These are phyloP conservation scores for Cathartes aura DNA, from an alignment of 2,113 vertebrate genomes.

Conservation along the genomic window DNA sequence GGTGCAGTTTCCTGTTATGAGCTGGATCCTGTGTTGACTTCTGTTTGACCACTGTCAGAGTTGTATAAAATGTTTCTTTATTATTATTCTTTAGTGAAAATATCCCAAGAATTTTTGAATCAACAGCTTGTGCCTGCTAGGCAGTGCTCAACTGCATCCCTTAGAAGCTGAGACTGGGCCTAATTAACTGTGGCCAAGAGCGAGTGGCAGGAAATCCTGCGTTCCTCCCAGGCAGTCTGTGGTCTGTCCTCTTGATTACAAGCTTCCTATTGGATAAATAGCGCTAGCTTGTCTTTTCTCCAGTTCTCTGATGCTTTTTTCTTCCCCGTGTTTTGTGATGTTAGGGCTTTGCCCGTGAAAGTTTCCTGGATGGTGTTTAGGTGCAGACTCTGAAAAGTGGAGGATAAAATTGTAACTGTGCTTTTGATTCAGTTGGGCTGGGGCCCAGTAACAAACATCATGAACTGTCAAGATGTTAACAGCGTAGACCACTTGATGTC, in stretches of 20 bases:
- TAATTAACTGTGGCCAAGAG: not conserved
- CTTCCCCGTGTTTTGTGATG: not conserved
- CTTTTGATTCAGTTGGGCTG: not conserved
- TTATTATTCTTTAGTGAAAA: not conserved
- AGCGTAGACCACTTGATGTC: not conserved
- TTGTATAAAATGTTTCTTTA: not conserved
- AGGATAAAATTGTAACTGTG: not conserved
- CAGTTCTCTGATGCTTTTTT: not conserved
- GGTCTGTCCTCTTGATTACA: not conserved
- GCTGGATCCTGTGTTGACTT: not conserved
- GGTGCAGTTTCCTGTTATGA: not conserved
- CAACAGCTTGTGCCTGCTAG: not conserved
- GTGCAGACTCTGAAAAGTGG: not conserved
- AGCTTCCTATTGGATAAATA: not conserved
- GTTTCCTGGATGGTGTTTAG: not conserved
- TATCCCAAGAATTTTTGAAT: not conserved
- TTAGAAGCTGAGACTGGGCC: not conserved
- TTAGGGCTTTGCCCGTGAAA: not conserved
- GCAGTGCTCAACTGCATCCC: not conserved
- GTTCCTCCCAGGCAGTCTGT: not conserved
- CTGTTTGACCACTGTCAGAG: not conserved
- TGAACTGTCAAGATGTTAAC: not conserved
- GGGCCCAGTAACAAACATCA: not conserved
- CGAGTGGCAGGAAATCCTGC: not conserved
- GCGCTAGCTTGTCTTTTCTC: not conserved